Evolutionary conservation across 1,140 invertebrate species (phyloP).

Genomic region (Scaptomyza pallida): DNA sequence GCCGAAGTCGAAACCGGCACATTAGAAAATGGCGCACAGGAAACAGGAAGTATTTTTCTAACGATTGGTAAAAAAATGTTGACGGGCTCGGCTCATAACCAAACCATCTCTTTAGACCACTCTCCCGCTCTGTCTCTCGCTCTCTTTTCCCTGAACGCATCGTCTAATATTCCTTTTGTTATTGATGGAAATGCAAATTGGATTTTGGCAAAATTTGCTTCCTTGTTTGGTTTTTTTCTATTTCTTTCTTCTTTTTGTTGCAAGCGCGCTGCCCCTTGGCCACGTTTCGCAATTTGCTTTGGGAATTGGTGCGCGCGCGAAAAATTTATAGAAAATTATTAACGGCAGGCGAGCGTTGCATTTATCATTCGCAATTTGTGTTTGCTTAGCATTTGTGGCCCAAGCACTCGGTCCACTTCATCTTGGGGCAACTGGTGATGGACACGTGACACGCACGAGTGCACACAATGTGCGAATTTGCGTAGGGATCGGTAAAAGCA

Average conservation of each 20-base stretch:
- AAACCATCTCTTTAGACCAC: too few species aligned
- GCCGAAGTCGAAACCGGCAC: conserved; percentile 56
- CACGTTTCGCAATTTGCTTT: conserved; percentile 16
- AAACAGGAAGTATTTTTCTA: conserved; percentile 82
- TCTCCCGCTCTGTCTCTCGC: too few species aligned
- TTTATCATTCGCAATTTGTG: conserved; percentile 62
- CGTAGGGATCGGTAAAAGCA: too few species aligned
- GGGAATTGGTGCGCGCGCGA: conserved; percentile 33
- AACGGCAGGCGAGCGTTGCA: conserved; percentile 66
- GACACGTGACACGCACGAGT: not conserved
- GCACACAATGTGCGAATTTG: too few species aligned
- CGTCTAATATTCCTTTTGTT: conserved; percentile 79
- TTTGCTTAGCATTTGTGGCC: conserved; percentile 42
- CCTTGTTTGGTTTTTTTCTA: conserved; percentile 59
- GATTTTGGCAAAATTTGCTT: conserved; percentile 69
- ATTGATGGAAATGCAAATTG: conserved; percentile 82
- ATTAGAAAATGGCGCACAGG: conserved; percentile 78
- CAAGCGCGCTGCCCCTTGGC: not conserved
- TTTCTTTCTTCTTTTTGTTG: not conserved
- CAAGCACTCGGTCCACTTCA: not conserved
- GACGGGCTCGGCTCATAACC: conserved; percentile 53
- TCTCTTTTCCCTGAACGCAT: conserved; percentile 26
- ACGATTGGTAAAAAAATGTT: conserved; percentile 82
- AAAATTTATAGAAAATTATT: conserved; percentile 69
- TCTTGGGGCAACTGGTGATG: not conserved